phyloP scores from a whole-genome alignment of 2,888 invertebrate species.

The Rhagium mordax region DNA sequence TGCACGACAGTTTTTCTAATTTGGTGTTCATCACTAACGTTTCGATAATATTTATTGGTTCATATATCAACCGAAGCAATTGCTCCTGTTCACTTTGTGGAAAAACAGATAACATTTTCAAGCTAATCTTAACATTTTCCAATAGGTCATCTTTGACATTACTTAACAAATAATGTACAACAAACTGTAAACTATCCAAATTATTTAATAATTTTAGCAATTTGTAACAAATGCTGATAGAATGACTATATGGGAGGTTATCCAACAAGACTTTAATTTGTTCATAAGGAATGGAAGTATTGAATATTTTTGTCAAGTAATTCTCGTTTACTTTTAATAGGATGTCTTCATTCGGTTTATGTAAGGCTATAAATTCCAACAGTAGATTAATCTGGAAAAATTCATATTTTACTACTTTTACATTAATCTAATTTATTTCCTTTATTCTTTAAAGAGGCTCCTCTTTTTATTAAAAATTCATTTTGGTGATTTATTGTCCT shows the following conservation, averaged over 20 bases:
- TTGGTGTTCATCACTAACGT: constrained; percentile 91
- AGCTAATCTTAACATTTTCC: constrained; percentile 77
- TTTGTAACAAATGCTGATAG: constrained; percentile 76
- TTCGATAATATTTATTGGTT: constrained; percentile 86
- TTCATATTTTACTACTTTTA: background rate
- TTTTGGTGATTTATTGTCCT: no score
- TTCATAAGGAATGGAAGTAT: constrained; percentile 70
- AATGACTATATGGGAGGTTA: constrained; percentile 74
- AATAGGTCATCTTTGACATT: constrained; percentile 72
- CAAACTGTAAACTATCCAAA: constrained; percentile 76
- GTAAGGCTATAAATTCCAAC: constrained; percentile 80
- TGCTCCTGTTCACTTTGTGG: constrained; percentile 73
- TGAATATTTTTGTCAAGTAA: constrained; percentile 75
- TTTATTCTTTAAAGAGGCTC: no score
- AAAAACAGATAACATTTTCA: constrained; percentile 79
- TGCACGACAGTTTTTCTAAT: constrained; percentile 77
- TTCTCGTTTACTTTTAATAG: constrained; percentile 71
- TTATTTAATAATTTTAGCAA: constrained; percentile 78
- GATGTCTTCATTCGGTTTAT: constrained; percentile 74
- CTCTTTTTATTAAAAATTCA: no score
- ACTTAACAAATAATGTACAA: constrained; percentile 75
- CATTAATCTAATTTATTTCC: no score
- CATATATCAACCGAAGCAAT: constrained; percentile 78
- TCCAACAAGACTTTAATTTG: constrained; percentile 74
- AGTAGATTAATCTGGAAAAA: constrained; percentile 77